Conservation (phyloP, 2,113 vertebrate species). For the Perca schrenkii region DNA sequence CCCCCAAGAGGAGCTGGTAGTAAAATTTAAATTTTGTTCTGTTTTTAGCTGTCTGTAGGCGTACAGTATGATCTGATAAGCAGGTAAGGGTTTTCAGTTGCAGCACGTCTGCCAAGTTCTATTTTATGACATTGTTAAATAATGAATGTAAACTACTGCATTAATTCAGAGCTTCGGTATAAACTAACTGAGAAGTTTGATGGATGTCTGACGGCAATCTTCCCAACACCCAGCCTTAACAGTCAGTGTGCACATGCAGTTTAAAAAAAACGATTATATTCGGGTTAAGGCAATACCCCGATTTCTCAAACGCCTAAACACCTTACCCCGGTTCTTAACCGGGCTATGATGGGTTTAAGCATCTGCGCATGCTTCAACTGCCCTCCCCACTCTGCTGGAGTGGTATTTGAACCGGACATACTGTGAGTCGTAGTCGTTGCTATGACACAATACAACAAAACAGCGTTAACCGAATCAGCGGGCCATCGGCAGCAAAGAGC, state of each 20-base stretch:
- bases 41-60: constrained; percentile 17
- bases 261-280: no score
- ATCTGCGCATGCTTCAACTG: no score
- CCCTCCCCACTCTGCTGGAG: no score
- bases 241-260: neutral
- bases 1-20: neutral
- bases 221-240: neutral
- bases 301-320: no score
- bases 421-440: no score
- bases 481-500: no score
- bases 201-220: constrained; percentile 14
- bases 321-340: no score
- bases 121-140: constrained; percentile 26
- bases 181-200: constrained; percentile 23
- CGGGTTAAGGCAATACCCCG: no score
- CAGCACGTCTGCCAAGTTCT: constrained; percentile 2
- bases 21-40: neutral
- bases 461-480: no score
- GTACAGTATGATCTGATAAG: neutral
- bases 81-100: constrained; percentile 1
- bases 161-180: constrained; percentile 21
- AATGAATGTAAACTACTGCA: constrained; percentile 28
- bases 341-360: no score
- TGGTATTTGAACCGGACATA: no score
- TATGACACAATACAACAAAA: no score